Evolutionary conservation across 64 coral and sea anemone species (phyloP).

Genomic region (Cladopsammia gracilis): DNA sequence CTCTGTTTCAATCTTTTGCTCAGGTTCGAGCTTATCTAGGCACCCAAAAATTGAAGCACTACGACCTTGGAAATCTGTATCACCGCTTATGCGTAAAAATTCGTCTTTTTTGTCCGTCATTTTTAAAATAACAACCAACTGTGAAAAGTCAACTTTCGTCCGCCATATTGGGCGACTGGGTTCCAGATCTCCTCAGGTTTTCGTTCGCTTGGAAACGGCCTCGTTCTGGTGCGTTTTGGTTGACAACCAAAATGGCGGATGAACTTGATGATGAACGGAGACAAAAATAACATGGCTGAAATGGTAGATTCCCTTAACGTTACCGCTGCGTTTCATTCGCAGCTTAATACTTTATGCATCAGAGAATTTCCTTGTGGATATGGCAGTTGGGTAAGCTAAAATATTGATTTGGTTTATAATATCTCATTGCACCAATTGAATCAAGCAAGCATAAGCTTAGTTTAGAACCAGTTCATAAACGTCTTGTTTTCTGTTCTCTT

Average conservation of each 20-base stretch:
- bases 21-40: constrained; percentile 86
- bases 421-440: too few relatives aligned
- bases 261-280: background rate
- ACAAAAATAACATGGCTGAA: constrained; percentile 50
- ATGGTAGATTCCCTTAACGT: constrained; percentile 41
- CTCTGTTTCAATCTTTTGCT: background rate
- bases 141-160: background rate
- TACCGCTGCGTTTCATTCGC: constrained; percentile 87
- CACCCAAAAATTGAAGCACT: constrained; percentile 79
- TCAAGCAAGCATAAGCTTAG: too few relatives aligned
- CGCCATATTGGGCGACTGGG: constrained; percentile 1
- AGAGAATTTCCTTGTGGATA: constrained; percentile 97
- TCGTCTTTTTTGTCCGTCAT: constrained; percentile 70
- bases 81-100: constrained; percentile 82
- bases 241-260: constrained; percentile 87
- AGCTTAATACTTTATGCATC: constrained; percentile 88
- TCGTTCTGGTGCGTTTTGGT: constrained; percentile 56
- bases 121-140: background rate
- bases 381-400: constrained; percentile 89
- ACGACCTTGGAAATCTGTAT: constrained; percentile 83
- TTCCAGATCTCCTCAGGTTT: constrained; percentile 45
- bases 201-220: constrained; percentile 38
- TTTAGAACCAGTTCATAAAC: too few relatives aligned
- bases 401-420: background rate
- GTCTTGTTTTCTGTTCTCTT: background rate